Base-by-base conservation (phyloP, 2,113 vertebrate species). In the Casuarius casuarius region DNA sequence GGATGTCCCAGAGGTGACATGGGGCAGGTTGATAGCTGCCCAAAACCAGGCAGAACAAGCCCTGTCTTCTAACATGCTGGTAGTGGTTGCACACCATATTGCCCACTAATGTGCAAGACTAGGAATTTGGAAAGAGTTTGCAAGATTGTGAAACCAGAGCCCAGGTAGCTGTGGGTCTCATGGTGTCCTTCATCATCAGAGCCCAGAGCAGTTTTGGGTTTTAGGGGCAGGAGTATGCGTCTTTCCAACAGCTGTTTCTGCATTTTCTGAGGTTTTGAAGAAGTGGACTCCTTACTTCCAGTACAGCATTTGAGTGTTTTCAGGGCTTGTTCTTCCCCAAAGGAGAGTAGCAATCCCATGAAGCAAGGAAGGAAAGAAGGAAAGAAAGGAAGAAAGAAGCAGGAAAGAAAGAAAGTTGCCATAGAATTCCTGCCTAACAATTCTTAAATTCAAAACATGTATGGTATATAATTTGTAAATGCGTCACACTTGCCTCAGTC, bases 361-460 rank as follows among this genome's bases (percentile, higher is more conserved):
- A 92, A 96, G 85, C 31, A 95, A 92, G 44, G 14, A 46, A 46
- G 44, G 44, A 46, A 91, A 95, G 87, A 95, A 91, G 95, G 93
- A 83, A 87, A 80, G 75, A 81, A 84, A 83, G 79, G 85, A 92
- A 19, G 46, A 48, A 31, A 13, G 8, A 92, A 94, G 88, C 93
- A 92, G 95, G 94, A 84, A 86, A 84, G 76, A 82, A 82, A 84
- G 80, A 87, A 92, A 82, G 89, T 81, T 75, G 77, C 81, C 68
- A 70, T 2, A 3, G 62, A 92, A 78, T 95, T 97, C 84, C 66
- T 93, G 56, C 62, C 72, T 84, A 54, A 67, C 44, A 29, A n/a
- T 91, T 91, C 95, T 91, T 79, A 68, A 84, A 63, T 83, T 51
- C 0, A 25, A 81, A 94, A 87, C 68, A 21, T 31, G 6, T 28